Percentiles rank a stretch among this genome's conserved stretches.
These are phyloP conservation scores for Oligia fasciuncula DNA, from an alignment of 2,888 invertebrate species.

Conservation along the genomic window DNA sequence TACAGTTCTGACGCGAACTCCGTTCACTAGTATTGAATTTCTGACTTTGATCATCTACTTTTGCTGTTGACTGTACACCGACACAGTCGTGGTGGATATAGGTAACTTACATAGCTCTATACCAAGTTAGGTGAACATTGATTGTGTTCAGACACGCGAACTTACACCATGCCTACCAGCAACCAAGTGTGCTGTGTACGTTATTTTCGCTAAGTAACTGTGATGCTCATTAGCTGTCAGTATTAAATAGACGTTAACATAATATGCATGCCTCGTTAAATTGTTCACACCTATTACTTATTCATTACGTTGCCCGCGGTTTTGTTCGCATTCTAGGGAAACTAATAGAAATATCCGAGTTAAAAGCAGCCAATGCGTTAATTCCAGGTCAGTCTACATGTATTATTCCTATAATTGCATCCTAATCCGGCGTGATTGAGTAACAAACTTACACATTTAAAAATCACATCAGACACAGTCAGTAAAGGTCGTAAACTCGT, in stretches of 20 bases:
- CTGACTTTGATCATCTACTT: too few species aligned
- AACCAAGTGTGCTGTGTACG: slow-evolving; percentile 10
- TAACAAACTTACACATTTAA: neutral
- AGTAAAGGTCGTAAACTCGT: too few species aligned
- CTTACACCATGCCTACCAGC: slow-evolving; percentile 20
- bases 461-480: neutral
- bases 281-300: neutral
- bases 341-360: neutral
- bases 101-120: slow-evolving; percentile 9
- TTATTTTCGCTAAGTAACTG: slow-evolving; percentile 32
- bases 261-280: neutral
- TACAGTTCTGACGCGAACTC: too few species aligned
- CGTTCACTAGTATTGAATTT: too few species aligned
- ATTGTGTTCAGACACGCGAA: slow-evolving; percentile 58
- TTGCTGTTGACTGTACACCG: neutral
- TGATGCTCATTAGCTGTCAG: slow-evolving; percentile 22
- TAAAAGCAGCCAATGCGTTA: neutral
- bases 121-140: slow-evolving; percentile 25
- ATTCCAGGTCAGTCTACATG: neutral
- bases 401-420: neutral
- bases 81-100: slow-evolving; percentile 3
- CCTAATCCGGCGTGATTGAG: neutral
- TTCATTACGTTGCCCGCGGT: neutral
- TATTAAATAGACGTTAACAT: neutral
- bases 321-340: neutral